Conservation (phyloP, 2,888 invertebrate genomes). For the Chymomyza fuscimana region DNA sequence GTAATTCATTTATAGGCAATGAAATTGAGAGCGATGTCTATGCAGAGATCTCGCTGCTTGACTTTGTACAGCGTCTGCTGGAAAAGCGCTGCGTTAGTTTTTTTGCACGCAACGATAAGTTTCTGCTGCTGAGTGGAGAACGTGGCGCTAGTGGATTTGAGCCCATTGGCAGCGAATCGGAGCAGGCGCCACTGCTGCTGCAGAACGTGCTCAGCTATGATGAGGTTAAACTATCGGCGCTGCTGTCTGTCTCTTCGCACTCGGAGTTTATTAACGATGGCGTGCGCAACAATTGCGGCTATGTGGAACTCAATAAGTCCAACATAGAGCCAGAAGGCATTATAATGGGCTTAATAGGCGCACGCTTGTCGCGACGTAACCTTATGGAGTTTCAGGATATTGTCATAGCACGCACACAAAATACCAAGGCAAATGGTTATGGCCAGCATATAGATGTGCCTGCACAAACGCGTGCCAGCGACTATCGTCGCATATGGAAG, state of each 20-base stretch:
- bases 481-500: conserved; percentile 71
- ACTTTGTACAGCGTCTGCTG: conserved; percentile 81
- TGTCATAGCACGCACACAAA: conserved; percentile 80
- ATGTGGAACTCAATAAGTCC: conserved; percentile 74
- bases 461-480: conserved; percentile 39
- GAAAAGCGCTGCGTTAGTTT: conserved; percentile 81
- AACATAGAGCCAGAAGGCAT: conserved; percentile 81
- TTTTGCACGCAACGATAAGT: conserved; percentile 80
- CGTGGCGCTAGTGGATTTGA: conserved; percentile 81
- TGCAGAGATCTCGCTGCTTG: conserved; percentile 79
- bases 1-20: conserved; percentile 54
- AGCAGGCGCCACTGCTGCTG: conserved; percentile 80
- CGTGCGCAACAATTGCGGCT: conserved; percentile 81
- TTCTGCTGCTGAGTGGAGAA: conserved; percentile 78
- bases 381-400: conserved; percentile 82
- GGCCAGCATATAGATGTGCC: conserved; percentile 26
- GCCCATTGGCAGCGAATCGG: conserved; percentile 80
- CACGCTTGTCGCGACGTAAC: conserved; percentile 80
- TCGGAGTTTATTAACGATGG: conserved; percentile 83
- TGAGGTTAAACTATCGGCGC: conserved; percentile 82
- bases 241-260: conserved; percentile 82
- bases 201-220: conserved; percentile 82
- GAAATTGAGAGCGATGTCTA: conserved; percentile 76
- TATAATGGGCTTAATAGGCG: conserved; percentile 80
- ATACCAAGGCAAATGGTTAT: conserved; percentile 81